Evolutionary conservation across 64 coral and sea anemone genomes (phyloP), one percentile per base, ranked within the genome.

Genomic region (Porites lutea): DNA sequence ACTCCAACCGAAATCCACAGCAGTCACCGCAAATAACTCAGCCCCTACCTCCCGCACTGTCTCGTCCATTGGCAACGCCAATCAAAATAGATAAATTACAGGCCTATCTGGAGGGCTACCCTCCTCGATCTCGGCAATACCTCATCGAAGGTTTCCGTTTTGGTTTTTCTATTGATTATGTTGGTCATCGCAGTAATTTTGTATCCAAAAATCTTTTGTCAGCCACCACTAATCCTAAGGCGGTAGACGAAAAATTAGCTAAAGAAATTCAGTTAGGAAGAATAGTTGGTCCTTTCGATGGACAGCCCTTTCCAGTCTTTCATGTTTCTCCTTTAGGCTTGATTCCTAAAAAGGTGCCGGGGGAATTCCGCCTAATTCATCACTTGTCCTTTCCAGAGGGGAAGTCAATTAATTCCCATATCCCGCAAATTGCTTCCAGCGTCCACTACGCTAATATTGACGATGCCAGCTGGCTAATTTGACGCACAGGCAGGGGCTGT

Each of bases 381-480:
- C 78, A 13, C 15, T 65, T 86, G 58, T 86, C 64, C 19, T 86
- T 65, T 65, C 82, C 82, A 2, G 6, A 50, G n/a, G 82, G 82
- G 16, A 13, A 21, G 5, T 70, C 83, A 13, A 22, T 86, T 15
- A 70, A 86, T 71, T 60, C 10, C 21, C 22, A 69, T 48, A 86
- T 86, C 16, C 65, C 65, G 5, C 7, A 14, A 70, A 51, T 46
- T 48, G 18, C 49, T 1, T 50, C 83, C 23, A 86, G 62, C 50
- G 83, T 86, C 16, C 83, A 86, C 44, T 71, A 68, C 51, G 83
- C 65, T 13, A 48, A n/a, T 48, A 71, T 86, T 71, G 78, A 81
- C 13, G 50, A 81, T 19, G 50, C 78, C 6, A 55, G 5, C 0
- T 13, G 61, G 22, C 71, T 64, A 48, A 62, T 86, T 68, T 2